Evolutionary conservation across 2,113 vertebrate genomes (phyloP).

Genomic region (Pavo muticus): DNA sequence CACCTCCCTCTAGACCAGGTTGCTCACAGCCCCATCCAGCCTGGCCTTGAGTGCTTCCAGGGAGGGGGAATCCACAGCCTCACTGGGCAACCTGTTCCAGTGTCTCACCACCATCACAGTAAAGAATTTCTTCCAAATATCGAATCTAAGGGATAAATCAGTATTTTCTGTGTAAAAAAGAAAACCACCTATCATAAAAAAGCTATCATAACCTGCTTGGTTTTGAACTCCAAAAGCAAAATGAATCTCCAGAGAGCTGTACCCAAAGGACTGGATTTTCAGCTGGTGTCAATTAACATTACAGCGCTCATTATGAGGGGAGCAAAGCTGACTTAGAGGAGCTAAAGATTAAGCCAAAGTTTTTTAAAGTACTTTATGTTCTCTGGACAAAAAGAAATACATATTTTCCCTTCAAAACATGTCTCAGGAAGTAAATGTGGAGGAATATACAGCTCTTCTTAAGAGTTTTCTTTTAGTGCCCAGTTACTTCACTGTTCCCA

Average conservation of each 20-base stretch:
- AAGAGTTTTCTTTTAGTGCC: not conserved
- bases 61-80: no score
- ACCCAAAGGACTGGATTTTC: not conserved
- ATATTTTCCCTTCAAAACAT: not conserved
- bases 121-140: no score
- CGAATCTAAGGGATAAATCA: no score
- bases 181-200: not conserved
- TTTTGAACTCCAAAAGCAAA: not conserved
- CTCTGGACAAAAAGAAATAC: not conserved
- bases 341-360: not conserved
- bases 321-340: not conserved
- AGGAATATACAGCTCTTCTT: not conserved
- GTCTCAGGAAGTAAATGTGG: not conserved
- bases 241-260: not conserved
- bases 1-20: no score
- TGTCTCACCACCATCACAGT: no score
- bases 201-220: not conserved
- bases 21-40: no score
- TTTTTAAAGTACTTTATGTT: not conserved
- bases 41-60: no score
- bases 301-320: not conserved
- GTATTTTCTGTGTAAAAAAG: not conserved
- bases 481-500: fast-evolving
- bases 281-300: not conserved
- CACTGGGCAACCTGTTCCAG: no score